Evolutionary conservation across 2,113 vertebrate species (phyloP), one percentile per base, ranked within the genome.

Genomic region (Actenoides hombroni): DNA sequence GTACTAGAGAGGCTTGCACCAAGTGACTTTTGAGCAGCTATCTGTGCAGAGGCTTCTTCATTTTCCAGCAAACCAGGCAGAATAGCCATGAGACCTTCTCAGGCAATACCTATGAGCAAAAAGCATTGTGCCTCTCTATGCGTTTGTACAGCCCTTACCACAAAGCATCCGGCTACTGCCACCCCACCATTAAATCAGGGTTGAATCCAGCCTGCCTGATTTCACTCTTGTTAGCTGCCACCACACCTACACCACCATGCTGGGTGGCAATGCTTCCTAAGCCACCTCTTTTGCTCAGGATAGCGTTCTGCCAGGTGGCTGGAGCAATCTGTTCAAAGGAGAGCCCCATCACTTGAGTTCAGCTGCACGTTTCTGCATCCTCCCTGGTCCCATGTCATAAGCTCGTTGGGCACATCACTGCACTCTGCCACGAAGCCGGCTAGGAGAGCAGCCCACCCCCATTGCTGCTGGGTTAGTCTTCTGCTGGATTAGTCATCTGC

Each of bases 221-320:
- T 39, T 54, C 31, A n/a, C 18, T 4, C 0, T 26, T 2, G 0
- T 78, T 23, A 68, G 20, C 46, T 2, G 2, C 53, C 2, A 0
- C 33, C 6, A 7, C 23, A 33, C 35, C 48, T 44, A 23, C 16
- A 29, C 9, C 2, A 1, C 63, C 33, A 42, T 1, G 1, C 7
- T 24, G 57, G 8, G 29, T 40, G 49, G 17, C 42, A 74, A 5
- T 3, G n/a, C 40, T 68, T 83, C 65, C 6, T 8, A 39, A 23
- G 28, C 56, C 1, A 1, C 53, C 10, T 44, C 37, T 74, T 39
- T n/a, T 63, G 28, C 48, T 79, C 0, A 1, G 42, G 33, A 39
- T 56, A 40, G 64, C 33, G 9, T 28, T 74, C 37, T 51, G 6
- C 46, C 26, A 24, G 23, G 40, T 5, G 2, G 26, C 39, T 67